Evolutionary conservation across 2,113 vertebrate species (phyloP).

Genomic region (Thermophis baileyi): DNA sequence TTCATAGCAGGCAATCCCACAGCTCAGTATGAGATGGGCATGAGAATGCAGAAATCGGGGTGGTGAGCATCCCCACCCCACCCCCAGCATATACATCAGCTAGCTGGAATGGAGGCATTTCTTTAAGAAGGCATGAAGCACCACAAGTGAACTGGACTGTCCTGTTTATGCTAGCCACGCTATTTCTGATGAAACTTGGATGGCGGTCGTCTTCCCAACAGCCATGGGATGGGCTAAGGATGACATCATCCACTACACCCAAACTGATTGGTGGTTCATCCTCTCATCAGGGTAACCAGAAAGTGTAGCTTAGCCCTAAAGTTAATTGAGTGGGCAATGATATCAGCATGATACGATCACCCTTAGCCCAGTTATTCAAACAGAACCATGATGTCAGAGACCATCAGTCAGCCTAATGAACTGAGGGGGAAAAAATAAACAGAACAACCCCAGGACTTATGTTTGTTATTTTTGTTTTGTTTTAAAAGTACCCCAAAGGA

Average conservation of each 20-base stretch:
- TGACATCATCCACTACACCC: neutral
- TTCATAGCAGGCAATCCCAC: neutral
- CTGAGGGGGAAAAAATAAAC: neutral
- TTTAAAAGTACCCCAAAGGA: neutral
- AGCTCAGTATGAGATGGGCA: neutral
- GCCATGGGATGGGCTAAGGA: neutral
- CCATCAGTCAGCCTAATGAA: neutral
- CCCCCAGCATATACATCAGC: neutral
- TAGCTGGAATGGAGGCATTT: neutral
- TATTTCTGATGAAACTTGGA: neutral
- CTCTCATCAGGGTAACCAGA: neutral
- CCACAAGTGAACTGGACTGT: neutral
- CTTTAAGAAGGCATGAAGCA: neutral
- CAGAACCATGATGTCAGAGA: neutral
- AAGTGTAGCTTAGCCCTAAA: neutral
- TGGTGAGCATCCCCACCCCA: neutral
- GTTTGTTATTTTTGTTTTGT: neutral
- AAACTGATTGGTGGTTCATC: neutral
- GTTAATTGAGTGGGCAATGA: neutral
- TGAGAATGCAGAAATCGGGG: neutral
- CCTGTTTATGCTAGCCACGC: neutral
- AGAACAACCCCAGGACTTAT: neutral
- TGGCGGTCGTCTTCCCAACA: neutral
- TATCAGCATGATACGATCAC: neutral
- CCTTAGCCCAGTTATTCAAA: neutral